Evolutionary conservation across 2,888 invertebrate species (phyloP), one percentile per base, ranked within the genome.

Genomic region (Callyntrura sp.): DNA sequence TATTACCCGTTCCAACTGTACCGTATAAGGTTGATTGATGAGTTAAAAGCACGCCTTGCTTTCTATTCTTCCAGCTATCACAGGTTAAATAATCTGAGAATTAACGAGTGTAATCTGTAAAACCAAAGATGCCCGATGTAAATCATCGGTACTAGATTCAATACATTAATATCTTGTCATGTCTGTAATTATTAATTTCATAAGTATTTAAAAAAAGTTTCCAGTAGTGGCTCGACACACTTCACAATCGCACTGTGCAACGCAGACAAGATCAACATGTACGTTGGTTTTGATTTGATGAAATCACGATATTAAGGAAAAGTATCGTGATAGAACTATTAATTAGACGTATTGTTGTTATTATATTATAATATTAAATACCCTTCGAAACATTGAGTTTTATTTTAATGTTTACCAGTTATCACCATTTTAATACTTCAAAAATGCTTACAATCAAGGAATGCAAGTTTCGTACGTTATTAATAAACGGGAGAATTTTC

Each of bases 381-480:
- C 14, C n/a, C 28, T 79, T 57, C 20, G 23, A 55, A 28, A 78
- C 17, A 48, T 35, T 25, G 43, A 73, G 45, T 73, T 85, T 84
- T 85, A 73, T 85, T 85, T 85, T 85, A 70, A 28, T 62, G 60
- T 85, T 62, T 60, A 76, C 60, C 73, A 55, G 57, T 73, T 84
- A 73, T 84, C 51, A 73, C 55, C 73, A 65, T 86, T 68, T 85
- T 65, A 65, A 20, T 60, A 81, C 81, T 51, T 45, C 65, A 68
- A 82, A 81, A 81, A 73, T 88, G 83, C 88, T 88, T 88, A 88
- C 88, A 88, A 88, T 88, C 88, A 88, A 73, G 25, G 82, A 88
- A 88, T 88, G 88, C 88, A 88, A 88, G 25, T 88, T 88, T 88
- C 88, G 48, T 88, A 88, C 83, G 83, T 88, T 88, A 88, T 62